phyloP scores from a whole-genome alignment of 2,797 vertebrate genomes.

The Brachymystax lenok region DNA sequence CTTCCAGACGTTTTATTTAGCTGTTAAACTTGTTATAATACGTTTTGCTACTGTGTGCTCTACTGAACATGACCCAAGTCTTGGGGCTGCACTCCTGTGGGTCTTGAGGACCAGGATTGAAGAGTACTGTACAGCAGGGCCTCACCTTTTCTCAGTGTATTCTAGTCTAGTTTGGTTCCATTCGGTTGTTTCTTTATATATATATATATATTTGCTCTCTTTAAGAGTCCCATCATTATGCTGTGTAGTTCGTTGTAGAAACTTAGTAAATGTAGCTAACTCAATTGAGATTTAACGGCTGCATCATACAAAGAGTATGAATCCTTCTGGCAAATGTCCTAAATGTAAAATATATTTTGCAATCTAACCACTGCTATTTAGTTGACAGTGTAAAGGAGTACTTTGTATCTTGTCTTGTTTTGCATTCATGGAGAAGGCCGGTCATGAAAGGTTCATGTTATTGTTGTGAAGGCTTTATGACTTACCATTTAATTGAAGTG shows the following conservation, averaged over 20 bases:
- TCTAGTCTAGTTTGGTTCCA: not conserved
- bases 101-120: not conserved
- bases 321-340: not conserved
- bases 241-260: not conserved
- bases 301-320: too few relatives aligned
- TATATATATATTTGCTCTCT: not conserved
- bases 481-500: constrained; percentile 7
- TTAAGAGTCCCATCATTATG: not conserved
- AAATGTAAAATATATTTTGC: not conserved
- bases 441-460: not conserved
- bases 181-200: not conserved
- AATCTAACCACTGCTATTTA: not conserved
- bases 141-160: not conserved
- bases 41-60: not conserved
- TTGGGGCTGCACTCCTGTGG: not conserved
- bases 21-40: not conserved
- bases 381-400: not conserved
- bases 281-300: too few relatives aligned
- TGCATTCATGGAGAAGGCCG: not conserved
- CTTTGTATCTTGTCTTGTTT: not conserved
- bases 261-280: too few relatives aligned
- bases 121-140: too few relatives aligned
- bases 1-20: too few relatives aligned
- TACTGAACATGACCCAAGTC: not conserved
- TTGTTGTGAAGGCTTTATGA: not conserved